These are phyloP conservation scores for Cygnus atratus DNA, from an alignment of 2,113 vertebrate species.

Conservation along the genomic window DNA sequence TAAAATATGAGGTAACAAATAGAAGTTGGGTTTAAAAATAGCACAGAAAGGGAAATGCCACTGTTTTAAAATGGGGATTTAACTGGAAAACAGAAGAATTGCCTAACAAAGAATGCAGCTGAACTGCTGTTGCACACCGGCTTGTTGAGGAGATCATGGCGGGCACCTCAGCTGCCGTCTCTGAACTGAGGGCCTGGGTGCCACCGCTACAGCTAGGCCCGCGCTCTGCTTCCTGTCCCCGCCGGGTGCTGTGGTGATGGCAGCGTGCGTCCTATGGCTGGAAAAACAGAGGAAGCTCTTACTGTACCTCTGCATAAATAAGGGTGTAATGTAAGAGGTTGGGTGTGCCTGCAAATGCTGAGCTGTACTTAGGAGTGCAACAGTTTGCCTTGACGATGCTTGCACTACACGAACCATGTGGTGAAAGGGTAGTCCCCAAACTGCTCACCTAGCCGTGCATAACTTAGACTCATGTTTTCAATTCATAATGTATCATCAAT, in stretches of 20 bases:
- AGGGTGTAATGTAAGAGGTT: neutral
- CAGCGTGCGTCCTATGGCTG: neutral
- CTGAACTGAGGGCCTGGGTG: neutral
- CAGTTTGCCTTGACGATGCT: neutral
- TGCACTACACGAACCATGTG: neutral
- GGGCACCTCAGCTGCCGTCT: neutral
- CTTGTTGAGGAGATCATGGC: neutral
- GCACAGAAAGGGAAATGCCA: neutral
- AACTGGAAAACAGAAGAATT: neutral
- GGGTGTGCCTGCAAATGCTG: neutral
- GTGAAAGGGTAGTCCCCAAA: neutral
- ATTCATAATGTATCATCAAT: neutral
- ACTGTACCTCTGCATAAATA: neutral
- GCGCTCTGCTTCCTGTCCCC: neutral
- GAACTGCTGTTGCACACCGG: neutral
- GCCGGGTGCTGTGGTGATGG: conserved; percentile 1
- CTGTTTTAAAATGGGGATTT: neutral
- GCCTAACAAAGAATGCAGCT: neutral
- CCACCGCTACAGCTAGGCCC: neutral
- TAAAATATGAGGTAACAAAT: neutral
- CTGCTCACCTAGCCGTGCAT: neutral
- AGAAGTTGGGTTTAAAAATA: neutral
- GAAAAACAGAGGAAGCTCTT: neutral
- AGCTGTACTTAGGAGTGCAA: neutral
- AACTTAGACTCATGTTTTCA: neutral